A percentile compares a stretch with the other conserved stretches of the same genome.
These are phyloP conservation scores for Petrocephalus schoutedeni DNA, from an alignment of 2,797 vertebrate species.

Conservation along the genomic window DNA sequence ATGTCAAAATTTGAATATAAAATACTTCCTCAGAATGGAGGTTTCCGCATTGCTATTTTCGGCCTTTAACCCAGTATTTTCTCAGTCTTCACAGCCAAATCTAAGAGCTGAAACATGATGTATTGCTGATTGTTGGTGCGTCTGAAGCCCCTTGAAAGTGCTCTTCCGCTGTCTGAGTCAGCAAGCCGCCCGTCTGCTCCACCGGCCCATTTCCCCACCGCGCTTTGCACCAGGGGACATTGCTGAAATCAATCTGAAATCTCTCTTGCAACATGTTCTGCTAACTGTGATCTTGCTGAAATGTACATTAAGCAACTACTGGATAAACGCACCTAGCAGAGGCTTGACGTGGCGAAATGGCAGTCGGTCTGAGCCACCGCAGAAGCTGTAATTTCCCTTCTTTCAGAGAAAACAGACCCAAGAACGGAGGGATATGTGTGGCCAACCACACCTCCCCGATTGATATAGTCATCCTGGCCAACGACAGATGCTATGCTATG, in stretches of 20 bases:
- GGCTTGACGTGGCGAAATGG: neutral
- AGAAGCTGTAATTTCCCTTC: neutral
- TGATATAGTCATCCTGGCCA: constrained; percentile 86
- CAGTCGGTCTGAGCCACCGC: neutral
- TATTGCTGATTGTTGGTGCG: neutral
- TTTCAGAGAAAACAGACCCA: constrained; percentile 79
- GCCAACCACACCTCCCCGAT: constrained; percentile 95
- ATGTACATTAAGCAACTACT: neutral
- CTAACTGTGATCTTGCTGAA: constrained; percentile 5
- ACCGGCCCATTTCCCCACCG: neutral
- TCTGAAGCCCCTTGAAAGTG: neutral
- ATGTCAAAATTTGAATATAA: neutral
- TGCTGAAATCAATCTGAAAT: neutral
- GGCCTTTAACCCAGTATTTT: neutral
- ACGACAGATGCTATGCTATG: constrained; percentile 94
- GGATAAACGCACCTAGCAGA: neutral
- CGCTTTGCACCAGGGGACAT: neutral
- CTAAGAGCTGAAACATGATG: neutral
- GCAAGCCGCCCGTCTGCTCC: neutral
- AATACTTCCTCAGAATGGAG: neutral
- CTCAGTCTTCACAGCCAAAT: neutral
- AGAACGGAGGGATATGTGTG: constrained; percentile 92
- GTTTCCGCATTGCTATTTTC: neutral
- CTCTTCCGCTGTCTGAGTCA: neutral
- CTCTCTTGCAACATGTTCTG: neutral